A percentile compares a stretch with the other conserved stretches of the same genome.
Evolutionary conservation across 2,888 invertebrate genomes (phyloP).

Genomic region (Acronicta leporina): DNA sequence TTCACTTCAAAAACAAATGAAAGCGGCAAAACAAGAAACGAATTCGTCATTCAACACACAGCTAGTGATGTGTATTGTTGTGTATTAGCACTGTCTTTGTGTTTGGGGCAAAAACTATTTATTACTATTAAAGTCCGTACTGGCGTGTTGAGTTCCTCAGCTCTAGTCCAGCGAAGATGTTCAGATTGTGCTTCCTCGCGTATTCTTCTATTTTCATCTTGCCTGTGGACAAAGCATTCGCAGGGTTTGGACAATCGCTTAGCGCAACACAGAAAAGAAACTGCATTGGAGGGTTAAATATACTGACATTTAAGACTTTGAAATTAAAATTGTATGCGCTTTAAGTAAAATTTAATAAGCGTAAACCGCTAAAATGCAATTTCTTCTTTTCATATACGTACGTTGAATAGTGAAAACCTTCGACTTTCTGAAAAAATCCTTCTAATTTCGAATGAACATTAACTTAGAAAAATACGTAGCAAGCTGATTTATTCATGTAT

Average conservation of each 20-base stretch:
- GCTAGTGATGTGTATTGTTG: slow-evolving; percentile 29
- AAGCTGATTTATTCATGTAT: too few species aligned
- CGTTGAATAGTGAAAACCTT: slow-evolving; percentile 16
- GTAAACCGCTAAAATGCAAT: slow-evolving; percentile 12
- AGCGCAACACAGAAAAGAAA: slow-evolving; percentile 12
- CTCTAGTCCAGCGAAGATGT: slow-evolving; percentile 93
- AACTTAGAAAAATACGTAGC: too few species aligned
- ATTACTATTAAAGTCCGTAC: slow-evolving; percentile 93
- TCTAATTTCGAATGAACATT: neutral
- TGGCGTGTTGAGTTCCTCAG: slow-evolving; percentile 93
- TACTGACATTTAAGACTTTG: neutral
- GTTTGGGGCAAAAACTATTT: slow-evolving; percentile 80
- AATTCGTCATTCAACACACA: slow-evolving; percentile 28
- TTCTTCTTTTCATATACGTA: slow-evolving; percentile 5
- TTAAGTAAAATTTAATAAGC: too few species aligned
- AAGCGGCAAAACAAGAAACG: slow-evolving; percentile 11
- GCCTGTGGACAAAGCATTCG: slow-evolving; percentile 87
- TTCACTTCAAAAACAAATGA: too few species aligned
- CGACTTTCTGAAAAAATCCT: too few species aligned
- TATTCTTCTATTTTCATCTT: slow-evolving; percentile 93
- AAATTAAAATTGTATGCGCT: too few species aligned
- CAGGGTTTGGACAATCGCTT: slow-evolving; percentile 61
- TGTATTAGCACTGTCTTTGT: slow-evolving; percentile 47
- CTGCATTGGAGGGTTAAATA: slow-evolving; percentile 9
- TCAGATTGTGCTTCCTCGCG: slow-evolving; percentile 92